These are phyloP conservation scores for Agrochola macilenta DNA, from an alignment of 2,888 invertebrate genomes.

Conservation along the genomic window DNA sequence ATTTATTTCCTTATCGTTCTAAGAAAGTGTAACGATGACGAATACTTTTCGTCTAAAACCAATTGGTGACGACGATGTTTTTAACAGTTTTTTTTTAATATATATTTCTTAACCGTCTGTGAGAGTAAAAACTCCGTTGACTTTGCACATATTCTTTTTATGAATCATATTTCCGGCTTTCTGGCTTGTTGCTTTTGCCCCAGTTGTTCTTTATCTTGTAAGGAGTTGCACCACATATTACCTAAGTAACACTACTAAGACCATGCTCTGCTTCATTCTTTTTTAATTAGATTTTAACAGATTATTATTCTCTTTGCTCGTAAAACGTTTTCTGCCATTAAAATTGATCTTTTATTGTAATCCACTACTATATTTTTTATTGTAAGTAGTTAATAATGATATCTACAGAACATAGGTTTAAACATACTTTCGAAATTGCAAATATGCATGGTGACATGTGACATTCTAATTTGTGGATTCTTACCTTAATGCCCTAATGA, in stretches of 20 bases:
- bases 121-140: conserved; percentile 21
- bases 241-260: background rate
- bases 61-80: conserved; percentile 33
- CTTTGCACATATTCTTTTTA: conserved; percentile 21
- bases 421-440: background rate
- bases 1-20: conserved; percentile 44
- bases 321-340: background rate
- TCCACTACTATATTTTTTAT: background rate
- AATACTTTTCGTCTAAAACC: conserved; percentile 53
- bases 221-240: conserved; percentile 34
- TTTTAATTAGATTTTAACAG: background rate
- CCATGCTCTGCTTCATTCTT: conserved; percentile 3
- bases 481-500: background rate
- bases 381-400: background rate
- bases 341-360: background rate
- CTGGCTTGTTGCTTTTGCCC: conserved; percentile 31
- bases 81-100: conserved; percentile 32
- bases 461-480: background rate
- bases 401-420: background rate
- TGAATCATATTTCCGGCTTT: conserved; percentile 54
- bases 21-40: conserved; percentile 55
- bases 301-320: background rate
- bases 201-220: conserved; percentile 12
- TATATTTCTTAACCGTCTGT: conserved; percentile 7
- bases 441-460: background rate